Evolutionary conservation across 2,888 invertebrate species (phyloP).

Genomic region (Ectemnius continuus): DNA sequence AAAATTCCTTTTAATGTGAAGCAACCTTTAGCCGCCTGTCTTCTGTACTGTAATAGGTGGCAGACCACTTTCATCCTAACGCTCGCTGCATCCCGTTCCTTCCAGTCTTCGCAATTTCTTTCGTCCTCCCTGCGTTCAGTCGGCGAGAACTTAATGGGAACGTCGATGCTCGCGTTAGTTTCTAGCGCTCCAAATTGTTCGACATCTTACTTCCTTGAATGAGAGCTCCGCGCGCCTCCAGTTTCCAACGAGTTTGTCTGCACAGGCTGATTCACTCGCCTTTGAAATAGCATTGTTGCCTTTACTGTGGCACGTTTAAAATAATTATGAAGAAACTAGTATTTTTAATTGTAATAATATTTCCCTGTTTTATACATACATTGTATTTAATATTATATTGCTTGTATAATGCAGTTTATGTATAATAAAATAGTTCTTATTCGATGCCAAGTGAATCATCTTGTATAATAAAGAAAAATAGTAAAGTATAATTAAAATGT

Average conservation of each 20-base stretch:
- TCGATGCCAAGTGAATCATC: too few species aligned
- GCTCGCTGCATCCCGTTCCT: neutral
- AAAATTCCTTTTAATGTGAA: conserved; percentile 33
- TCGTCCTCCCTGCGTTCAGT: conserved; percentile 23
- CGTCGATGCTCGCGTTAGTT: conserved; percentile 29
- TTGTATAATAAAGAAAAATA: too few species aligned
- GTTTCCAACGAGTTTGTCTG: neutral
- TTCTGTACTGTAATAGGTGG: conserved; percentile 36
- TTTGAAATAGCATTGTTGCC: too few species aligned
- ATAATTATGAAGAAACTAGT: too few species aligned
- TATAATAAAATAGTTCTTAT: too few species aligned
- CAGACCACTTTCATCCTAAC: neutral
- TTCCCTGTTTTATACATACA: too few species aligned
- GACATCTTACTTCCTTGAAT: neutral
- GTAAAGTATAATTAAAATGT: too few species aligned
- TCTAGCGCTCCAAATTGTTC: neutral
- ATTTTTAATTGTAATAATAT: too few species aligned
- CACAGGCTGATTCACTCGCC: too few species aligned
- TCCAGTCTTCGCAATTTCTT: conserved; percentile 11
- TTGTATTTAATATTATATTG: too few species aligned
- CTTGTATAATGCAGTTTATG: too few species aligned
- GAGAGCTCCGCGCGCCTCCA: neutral
- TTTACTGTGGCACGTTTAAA: too few species aligned
- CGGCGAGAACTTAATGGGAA: conserved; percentile 26
- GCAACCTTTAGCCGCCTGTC: conserved; percentile 18